A percentile compares a stretch with the other conserved stretches of the same genome.
Conservation (phyloP, 2,888 invertebrate genomes). For the Homarus gammarus region DNA sequence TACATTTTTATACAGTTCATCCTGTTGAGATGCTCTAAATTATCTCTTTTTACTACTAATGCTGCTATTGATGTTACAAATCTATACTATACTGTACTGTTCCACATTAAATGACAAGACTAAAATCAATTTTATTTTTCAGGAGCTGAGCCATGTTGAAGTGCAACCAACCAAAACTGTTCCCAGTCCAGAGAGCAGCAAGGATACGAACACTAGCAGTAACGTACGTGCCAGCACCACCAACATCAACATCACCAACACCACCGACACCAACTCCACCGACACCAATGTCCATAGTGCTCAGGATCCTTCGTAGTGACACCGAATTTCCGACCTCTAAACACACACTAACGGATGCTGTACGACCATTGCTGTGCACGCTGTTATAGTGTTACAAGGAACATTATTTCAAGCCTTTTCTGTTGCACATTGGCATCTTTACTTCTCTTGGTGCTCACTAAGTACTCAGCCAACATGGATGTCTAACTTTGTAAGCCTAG, state of each 20-base stretch:
- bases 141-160: constrained; percentile 64
- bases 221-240: not conserved
- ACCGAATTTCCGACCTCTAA: not conserved
- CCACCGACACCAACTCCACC: not conserved
- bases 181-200: constrained; percentile 9
- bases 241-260: too few relatives aligned
- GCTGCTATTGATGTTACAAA: too few relatives aligned
- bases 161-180: constrained; percentile 41
- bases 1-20: constrained; percentile 21
- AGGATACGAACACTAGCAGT: not conserved
- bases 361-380: constrained; percentile 12
- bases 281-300: constrained; percentile 21
- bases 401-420: constrained; percentile 31
- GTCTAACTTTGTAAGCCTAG: constrained; percentile 46
- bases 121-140: not conserved
- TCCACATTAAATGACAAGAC: not conserved
- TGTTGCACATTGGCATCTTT: constrained; percentile 38
- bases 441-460: constrained; percentile 61
- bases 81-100: not conserved
- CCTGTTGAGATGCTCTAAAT: not conserved
- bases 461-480: constrained; percentile 66
- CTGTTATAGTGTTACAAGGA: not conserved
- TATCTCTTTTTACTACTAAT: too few relatives aligned
- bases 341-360: not conserved
- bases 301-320: constrained; percentile 48